Evolutionary conservation across 2,797 vertebrate species (phyloP), one percentile per base, ranked within the genome.

Genomic region (Sandelia bainsii): DNA sequence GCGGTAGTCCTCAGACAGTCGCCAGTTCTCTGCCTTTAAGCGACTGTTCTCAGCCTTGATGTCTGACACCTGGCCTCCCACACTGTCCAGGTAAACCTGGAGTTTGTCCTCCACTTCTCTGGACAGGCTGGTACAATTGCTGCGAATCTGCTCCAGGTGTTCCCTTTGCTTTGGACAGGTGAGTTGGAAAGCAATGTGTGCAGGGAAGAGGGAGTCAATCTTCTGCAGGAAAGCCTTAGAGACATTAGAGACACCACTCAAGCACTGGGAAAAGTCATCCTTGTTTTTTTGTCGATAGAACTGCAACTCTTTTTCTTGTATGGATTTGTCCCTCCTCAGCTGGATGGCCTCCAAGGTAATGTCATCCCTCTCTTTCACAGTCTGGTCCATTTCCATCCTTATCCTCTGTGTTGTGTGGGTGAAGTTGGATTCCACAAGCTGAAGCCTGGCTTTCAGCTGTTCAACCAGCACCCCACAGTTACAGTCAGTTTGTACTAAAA

Each of bases 51-150:
- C 74, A 0, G 11, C 25, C 5, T 91, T 69, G 56, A 89, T 93
- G 23, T 16, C 19, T 0, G 91, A 81, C 59, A 96, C 77, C 53
- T 90, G 69, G 3, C 61, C 45, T 1, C 93, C 94, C 19, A 96
- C 82, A 0, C 0, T 69, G 34, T 91, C 39, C 78, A 96, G 84
- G 79, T 95, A 94, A 4, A 1, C 22, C 81, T 96, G 94, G 32
- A 95, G 89, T 72, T 82, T 93, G 70, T 90, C 87, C 73, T 92
- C 93, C 51, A 95, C 90, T 1, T 94, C 91, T 29, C 62, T 81
- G 50, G 93, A 94, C 59, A 96, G 74, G 62, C 80, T 93, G 83
- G 90, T 91, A 84, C 95, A 96, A 59, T 94, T 95, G 60, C 32
- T 81, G n/a, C 85, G 92, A 72, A 95, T 95, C 77, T 93, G 89